Conservation (phyloP, 2,888 invertebrate species). For the Ormyrus rosae region DNA sequence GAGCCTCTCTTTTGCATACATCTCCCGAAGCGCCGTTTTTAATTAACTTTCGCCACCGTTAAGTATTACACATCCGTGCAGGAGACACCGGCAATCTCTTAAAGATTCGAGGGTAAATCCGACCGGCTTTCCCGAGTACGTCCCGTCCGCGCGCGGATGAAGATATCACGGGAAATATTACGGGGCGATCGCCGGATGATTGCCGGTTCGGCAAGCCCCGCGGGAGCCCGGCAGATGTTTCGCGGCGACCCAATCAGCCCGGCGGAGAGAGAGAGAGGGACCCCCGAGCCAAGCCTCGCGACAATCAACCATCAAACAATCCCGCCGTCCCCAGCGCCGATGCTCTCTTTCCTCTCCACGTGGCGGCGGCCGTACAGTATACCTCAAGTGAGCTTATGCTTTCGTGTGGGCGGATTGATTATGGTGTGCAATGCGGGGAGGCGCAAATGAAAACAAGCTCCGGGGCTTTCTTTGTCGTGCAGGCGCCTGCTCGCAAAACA, state of each 20-base stretch:
- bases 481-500: neutral
- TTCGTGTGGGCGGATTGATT: conserved; percentile 70
- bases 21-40: neutral
- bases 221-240: conserved; percentile 76
- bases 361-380: too few species aligned
- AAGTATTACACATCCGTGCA: too few species aligned
- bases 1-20: neutral
- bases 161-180: conserved; percentile 74
- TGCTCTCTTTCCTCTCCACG: conserved; percentile 60
- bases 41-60: too few species aligned
- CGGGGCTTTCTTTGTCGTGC: conserved; percentile 41
- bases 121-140: neutral
- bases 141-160: conserved; percentile 62
- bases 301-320: conserved; percentile 75
- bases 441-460: conserved; percentile 62
- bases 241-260: conserved; percentile 75
- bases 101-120: conserved; percentile 20
- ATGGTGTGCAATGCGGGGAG: conserved; percentile 58
- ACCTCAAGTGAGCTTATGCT: conserved; percentile 71
- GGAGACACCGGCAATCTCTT: too few species aligned
- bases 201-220: conserved; percentile 73
- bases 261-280: neutral
- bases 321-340: conserved; percentile 66
- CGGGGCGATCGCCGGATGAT: conserved; percentile 74
- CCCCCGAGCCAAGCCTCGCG: conserved; percentile 61